Percentiles rank a stretch among this genome's conserved stretches.
Conservation (phyloP, 2,888 invertebrate genomes). For the Lasioglossum morio region DNA sequence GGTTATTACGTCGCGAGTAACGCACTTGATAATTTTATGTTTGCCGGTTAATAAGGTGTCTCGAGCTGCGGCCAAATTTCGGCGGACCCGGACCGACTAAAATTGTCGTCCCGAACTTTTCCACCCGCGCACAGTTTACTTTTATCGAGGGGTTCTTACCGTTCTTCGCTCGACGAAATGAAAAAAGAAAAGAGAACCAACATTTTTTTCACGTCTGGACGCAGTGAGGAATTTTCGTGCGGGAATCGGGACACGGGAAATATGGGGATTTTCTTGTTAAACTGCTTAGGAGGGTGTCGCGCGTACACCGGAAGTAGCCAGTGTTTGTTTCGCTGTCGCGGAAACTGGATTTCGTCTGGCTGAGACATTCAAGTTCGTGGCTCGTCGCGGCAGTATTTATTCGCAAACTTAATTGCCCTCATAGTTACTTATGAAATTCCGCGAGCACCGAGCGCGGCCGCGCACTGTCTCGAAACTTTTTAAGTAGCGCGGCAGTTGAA, state of each 20-base stretch:
- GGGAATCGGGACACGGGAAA: neutral
- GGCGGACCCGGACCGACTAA: neutral
- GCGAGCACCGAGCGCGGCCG: neutral
- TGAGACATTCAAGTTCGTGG: conserved; percentile 5
- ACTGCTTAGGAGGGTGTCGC: neutral
- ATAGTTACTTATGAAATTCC: conserved; percentile 40
- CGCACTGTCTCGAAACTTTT: neutral
- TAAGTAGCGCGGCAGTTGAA: neutral
- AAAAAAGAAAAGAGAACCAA: neutral
- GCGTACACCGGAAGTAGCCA: neutral
- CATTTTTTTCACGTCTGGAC: neutral
- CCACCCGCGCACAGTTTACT: neutral
- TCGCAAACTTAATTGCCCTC: conserved; percentile 48
- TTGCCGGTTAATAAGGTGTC: conserved; percentile 18
- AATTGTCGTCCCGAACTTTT: neutral
- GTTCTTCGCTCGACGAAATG: neutral
- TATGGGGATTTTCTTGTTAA: neutral
- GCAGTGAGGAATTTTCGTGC: neutral
- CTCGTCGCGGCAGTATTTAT: conserved; percentile 34
- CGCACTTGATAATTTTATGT: conserved; percentile 36
- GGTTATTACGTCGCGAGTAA: conserved; percentile 14
- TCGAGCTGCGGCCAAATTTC: conserved; percentile 21
- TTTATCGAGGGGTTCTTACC: neutral
- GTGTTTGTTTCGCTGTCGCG: conserved; percentile 30
- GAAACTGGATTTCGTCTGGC: conserved; percentile 25